Base-by-base conservation (phyloP, 2,113 vertebrate genomes). In the Oreamnos americanus region DNA sequence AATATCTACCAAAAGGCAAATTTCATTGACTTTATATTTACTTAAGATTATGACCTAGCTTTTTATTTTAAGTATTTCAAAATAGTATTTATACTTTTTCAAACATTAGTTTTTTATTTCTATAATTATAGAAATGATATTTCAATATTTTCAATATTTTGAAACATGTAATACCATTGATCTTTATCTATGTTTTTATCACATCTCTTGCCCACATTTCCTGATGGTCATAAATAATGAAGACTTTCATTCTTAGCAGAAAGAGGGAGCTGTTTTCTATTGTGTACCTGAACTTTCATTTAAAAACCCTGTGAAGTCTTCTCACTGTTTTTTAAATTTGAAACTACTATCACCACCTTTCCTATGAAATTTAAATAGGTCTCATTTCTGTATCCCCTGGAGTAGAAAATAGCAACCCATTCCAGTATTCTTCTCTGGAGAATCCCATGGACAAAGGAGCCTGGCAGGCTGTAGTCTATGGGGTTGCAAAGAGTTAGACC, bases 231-330 rank as follows among this genome's bases (percentile, higher is more conserved):
- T 94, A 98, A 96, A 58, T 98, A 98, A 98, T 33, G 0, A 92
- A 87, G 97, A 67, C 7, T 96, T 97, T 98, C 98, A 98, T 98
- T 96, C 94, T 98, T 97, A 92, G 87, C 98, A 98, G 97, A 98
- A 98, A 98, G 97, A 96, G 97, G 98, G 98, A 98, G 79, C 97
- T 98, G 21, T 98, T 97, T 98, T 98, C 85, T 98, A 92, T 98
- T 96, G 89, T 97, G 97, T 99, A 98, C 99, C 97, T 99, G 97
- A 97, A 26, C 45, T 94, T 97, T 95, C 10, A 13, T 95, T 98
- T 97, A 96, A 1, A 97, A 96, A 71, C 33, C 23, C 85, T 98
- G 8, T 82, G 87, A 87, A 53, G 33, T 98, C 17, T 94, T 64
- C 58, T 93, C 21, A 87, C 25, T 55, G 58, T 89, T 91, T 91